Conservation (phyloP, 2,113 vertebrate genomes). For the Rhineura floridana region DNA sequence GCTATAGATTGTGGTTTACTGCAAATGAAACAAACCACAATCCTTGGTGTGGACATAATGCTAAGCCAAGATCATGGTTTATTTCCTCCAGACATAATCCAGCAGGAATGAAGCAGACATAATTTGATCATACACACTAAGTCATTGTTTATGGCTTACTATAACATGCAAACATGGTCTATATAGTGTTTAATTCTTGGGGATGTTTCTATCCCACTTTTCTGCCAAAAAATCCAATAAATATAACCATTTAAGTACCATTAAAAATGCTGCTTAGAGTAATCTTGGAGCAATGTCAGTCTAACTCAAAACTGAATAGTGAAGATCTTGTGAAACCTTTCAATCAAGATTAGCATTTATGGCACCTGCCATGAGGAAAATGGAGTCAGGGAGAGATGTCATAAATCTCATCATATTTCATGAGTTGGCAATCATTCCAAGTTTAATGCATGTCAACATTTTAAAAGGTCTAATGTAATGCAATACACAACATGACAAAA, state of each 20-base stretch:
- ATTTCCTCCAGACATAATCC: no score
- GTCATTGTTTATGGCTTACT: no score
- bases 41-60: no score
- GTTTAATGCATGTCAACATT: slow-evolving; percentile 14
- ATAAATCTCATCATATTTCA: not conserved
- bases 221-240: not conserved
- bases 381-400: not conserved
- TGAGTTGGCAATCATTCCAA: not conserved
- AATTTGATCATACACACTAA: no score
- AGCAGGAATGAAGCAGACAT: no score
- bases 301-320: not conserved
- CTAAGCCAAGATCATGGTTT: no score
- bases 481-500: not conserved
- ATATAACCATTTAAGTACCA: not conserved
- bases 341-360: not conserved
- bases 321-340: not conserved
- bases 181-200: not conserved
- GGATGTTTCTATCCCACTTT: not conserved
- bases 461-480: slow-evolving; percentile 1
- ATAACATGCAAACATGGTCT: not conserved
- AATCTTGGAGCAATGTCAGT: not conserved
- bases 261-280: not conserved
- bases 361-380: not conserved
- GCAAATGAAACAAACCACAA: no score
- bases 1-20: no score